Base-by-base conservation (phyloP, 2,888 invertebrate genomes). In the Ecliptopera silaceata region DNA sequence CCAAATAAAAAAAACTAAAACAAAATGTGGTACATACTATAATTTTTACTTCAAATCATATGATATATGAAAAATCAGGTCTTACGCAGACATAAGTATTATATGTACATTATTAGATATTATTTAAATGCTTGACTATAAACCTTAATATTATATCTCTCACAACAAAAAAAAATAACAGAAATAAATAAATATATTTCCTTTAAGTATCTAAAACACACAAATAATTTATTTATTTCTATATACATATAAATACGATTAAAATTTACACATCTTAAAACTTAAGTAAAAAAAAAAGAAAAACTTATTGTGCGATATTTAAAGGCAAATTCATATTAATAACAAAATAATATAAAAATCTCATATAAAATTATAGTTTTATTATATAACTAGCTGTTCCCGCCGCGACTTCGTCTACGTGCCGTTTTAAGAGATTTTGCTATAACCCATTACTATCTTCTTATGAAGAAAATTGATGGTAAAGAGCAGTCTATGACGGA, bases 11-110 rank as follows among this genome's bases (percentile, higher is more conserved):
- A 43, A 69, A 63, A 66, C 57, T 34, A 71, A 70, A 69, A 72
- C 44, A 34, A 66, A 70, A 72, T 69, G 53, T 73, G 81, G 77
- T 79, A 48, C 39, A 46, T 39, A 80, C 79, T 76, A 79, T 74
- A 77, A 63, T 71, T 67, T 80, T 79, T 82, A 80, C 77, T 79
- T 75, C 73, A 75, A 66, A 64, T 71, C 68, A 75, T 68, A 74
- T 66, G 63, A 63, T 63, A 65, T 64, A 73, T 71, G 68, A 71
- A 71, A 70, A 67, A 66, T 64, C 68, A 70, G 69, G 61, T 67
- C 53, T 47, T 31, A 67, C 72, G 74, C 74, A n/a, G n/a, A 69
- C 66, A 66, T 50, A 70, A 65, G 63, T 63, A 56, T 58, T 15
- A n/a, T 61, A 61, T 60, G 52, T 63, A 62, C 55, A 64, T 20